Conservation (phyloP, 2,888 invertebrate genomes). For the Lepidochitona cinerea region DNA sequence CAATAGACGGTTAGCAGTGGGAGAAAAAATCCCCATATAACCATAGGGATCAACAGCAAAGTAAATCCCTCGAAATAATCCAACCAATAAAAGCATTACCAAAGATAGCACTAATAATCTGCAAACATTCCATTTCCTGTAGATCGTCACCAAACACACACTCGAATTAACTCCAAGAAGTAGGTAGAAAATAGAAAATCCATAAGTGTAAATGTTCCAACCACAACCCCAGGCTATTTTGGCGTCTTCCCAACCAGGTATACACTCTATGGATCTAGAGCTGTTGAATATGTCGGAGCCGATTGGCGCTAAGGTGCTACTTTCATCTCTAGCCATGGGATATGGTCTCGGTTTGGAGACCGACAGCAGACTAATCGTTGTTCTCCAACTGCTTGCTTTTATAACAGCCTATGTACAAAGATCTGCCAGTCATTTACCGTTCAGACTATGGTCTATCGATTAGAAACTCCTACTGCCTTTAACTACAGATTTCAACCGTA, state of each 20-base stretch:
- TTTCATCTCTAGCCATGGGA: no score
- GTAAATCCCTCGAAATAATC: slow-evolving; percentile 73
- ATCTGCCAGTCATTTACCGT: no score
- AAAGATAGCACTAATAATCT: slow-evolving; percentile 76
- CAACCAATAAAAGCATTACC: slow-evolving; percentile 74
- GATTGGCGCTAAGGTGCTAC: no score
- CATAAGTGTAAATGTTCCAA: slow-evolving; percentile 75
- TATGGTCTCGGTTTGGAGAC: no score
- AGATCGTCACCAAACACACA: slow-evolving; percentile 75
- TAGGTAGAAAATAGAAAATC: slow-evolving; percentile 75
- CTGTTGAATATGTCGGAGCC: no score
- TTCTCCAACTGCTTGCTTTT: no score
- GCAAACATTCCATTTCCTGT: slow-evolving; percentile 70
- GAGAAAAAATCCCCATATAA: slow-evolving; percentile 73
- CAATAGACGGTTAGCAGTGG: slow-evolving; percentile 73
- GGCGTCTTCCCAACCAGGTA: slow-evolving; percentile 68
- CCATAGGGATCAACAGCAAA: slow-evolving; percentile 77
- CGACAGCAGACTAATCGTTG: no score
- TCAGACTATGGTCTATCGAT: no score
- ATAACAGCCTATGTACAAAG: no score
- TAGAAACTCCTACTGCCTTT: no score
- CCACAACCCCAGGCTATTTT: slow-evolving; percentile 71
- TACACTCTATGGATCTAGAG: no score
- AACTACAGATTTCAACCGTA: no score
- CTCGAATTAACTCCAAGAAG: slow-evolving; percentile 75